Base-by-base conservation (phyloP, 2,797 vertebrate genomes). In the Chaunax sp. region DNA sequence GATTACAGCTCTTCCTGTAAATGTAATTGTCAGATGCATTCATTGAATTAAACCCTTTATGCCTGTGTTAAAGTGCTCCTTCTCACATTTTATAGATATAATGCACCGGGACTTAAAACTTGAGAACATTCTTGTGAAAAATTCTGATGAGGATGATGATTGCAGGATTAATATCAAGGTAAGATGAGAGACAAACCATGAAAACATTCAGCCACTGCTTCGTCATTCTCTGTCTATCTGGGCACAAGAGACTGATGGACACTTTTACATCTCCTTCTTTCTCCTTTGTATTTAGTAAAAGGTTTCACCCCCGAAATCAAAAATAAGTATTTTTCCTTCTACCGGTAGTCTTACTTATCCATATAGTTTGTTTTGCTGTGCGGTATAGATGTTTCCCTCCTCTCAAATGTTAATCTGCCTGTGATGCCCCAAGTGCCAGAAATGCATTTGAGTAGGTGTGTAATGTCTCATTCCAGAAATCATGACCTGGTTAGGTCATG, bases 101-200 rank as follows among this genome's bases (percentile, higher is more conserved):
- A 91, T 95, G 70, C 94, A 92, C 62, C 90, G 95, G 68, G 95
- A 96, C 91, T 92, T 97, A 81, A 97, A 98, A 90, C 89, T 96
- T 85, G 96, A 96, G 88, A 98, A 97, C 90, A 96, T 97, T 92
- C 94, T 96, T 72, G 93, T 97, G 90, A 97, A 97, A 92, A 94
- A 93, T 84, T 87, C 85, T 84, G 82, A 87, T 28, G 77, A 88
- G 75, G 90, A 90, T 67, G 84, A 89, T 80, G 88, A 93, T 47
- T 88, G 92, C 84, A 89, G 85, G 80, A 92, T 96, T 84, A 94
- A 95, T 80, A 95, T 96, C 89, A 97, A 96, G 94, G 95, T 96
- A 93, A 94, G 92, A 77, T 51, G 44, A 35, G 26, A 68, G 64
- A 75, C 33, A 75, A 69, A 82, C 38, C 46, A 15, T 55, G 18